Percentiles rank a stretch among this genome's conserved stretches.
phyloP scores from a whole-genome alignment of 2,797 vertebrate genomes.

The Peromyscus eremicus region DNA sequence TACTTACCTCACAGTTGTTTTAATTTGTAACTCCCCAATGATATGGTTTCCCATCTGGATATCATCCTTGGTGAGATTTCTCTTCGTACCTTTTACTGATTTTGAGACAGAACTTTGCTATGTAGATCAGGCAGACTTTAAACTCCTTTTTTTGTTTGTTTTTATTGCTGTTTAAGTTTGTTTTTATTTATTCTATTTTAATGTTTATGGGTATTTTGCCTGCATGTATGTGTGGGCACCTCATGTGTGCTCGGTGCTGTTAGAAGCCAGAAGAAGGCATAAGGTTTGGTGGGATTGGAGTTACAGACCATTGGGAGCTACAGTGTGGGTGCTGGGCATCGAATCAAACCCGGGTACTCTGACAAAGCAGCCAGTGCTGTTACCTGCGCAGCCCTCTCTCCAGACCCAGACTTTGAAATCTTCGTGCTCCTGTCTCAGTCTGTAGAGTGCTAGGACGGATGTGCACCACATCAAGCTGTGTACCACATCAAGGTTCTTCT shows the following conservation, averaged over 20 bases:
- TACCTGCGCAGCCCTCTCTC: background rate
- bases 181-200: background rate
- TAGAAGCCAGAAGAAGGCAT: background rate
- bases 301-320: background rate
- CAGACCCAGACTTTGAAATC: background rate
- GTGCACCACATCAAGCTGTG: background rate
- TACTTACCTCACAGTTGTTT: background rate
- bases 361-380: background rate
- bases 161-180: background rate
- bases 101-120: background rate
- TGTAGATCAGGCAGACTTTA: background rate
- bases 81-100: background rate
- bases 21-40: background rate
- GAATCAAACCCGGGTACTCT: background rate
- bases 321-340: background rate
- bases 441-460: background rate
- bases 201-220: background rate
- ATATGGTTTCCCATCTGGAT: background rate
- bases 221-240: background rate
- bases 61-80: background rate
- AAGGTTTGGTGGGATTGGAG: background rate
- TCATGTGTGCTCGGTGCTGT: background rate
- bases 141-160: background rate
- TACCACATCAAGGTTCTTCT: background rate
- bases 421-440: background rate